phyloP scores from a whole-genome alignment of 2,888 invertebrate species.

The Zaprionus bogoriensis region DNA sequence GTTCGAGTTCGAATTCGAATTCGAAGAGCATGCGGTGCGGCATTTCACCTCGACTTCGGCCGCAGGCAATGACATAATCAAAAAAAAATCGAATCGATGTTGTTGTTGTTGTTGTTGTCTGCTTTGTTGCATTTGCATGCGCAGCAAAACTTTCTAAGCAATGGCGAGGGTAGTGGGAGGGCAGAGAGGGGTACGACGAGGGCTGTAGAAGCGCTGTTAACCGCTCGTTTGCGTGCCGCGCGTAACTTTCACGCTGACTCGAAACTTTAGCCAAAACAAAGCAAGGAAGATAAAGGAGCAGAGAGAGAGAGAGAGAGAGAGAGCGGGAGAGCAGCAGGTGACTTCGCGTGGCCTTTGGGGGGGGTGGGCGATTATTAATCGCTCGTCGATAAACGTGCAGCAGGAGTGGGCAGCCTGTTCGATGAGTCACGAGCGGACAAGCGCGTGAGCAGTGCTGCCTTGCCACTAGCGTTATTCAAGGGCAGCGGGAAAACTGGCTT shows the following conservation, averaged over 20 bases:
- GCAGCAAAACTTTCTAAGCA: conserved; percentile 29
- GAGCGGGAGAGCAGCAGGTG: conserved; percentile 9
- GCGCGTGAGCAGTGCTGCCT: no score
- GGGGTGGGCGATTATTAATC: conserved; percentile 2
- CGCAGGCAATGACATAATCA: conserved; percentile 66
- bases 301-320: not conserved
- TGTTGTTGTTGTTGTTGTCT: conserved; percentile 4
- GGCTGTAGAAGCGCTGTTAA: conserved; percentile 4
- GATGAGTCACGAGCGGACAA: conserved; percentile 30
- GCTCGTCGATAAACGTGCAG: conserved; percentile 11
- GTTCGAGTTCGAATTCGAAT: not conserved
- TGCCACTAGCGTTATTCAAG: no score
- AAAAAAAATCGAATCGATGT: conserved; percentile 16
- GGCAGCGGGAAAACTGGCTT: no score
- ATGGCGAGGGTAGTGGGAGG: conserved; percentile 9
- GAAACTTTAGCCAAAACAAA: conserved; percentile 1
- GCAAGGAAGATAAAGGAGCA: conserved; percentile 5
- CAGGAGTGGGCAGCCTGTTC: not conserved
- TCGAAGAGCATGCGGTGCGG: conserved; percentile 13
- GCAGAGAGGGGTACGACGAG: no score
- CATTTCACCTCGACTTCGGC: conserved; percentile 34
- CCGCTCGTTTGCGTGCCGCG: conserved; percentile 27
- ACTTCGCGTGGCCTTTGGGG: conserved; percentile 17
- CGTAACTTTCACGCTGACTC: conserved; percentile 12
- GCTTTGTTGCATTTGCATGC: conserved; percentile 44